phyloP scores from a whole-genome alignment of 2,888 invertebrate species.

The Polylopha cassiicola region DNA sequence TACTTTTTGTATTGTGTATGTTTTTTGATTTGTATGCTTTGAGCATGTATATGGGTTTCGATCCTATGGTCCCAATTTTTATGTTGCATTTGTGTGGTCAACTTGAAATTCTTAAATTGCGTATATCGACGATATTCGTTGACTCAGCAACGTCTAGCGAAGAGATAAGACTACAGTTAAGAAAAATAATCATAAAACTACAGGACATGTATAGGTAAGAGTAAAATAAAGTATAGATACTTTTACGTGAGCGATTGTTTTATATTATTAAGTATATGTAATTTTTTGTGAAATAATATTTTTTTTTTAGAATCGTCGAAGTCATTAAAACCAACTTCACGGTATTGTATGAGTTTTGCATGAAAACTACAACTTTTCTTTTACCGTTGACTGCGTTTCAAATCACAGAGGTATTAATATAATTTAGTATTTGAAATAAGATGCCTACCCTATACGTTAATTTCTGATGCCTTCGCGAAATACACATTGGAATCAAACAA shows the following conservation, averaged over 20 bases:
- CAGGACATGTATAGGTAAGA: conserved; percentile 48
- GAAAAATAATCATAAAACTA: conserved; percentile 41
- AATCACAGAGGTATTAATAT: conserved; percentile 42
- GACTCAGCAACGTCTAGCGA: conserved; percentile 29
- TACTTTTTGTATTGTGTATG: conserved; percentile 30
- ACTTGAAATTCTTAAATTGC: conserved; percentile 43
- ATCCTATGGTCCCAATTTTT: conserved; percentile 58
- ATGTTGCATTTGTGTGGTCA: conserved; percentile 56
- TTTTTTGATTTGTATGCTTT: conserved; percentile 39
- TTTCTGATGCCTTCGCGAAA: too few species aligned
- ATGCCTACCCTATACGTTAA: too few species aligned
- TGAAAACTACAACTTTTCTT: conserved; percentile 54
- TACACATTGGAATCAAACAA: too few species aligned
- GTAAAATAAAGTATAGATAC: too few species aligned
- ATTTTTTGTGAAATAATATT: conserved; percentile 17
- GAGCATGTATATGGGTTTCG: conserved; percentile 49
- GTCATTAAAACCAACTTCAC: conserved; percentile 37
- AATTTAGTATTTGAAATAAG: background rate
- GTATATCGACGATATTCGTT: conserved; percentile 38
- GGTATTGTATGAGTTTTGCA: conserved; percentile 48
- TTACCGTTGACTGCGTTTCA: conserved; percentile 52
- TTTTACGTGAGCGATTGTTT: too few species aligned
- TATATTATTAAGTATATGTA: background rate
- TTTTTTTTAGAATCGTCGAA: conserved; percentile 41
- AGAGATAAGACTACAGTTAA: conserved; percentile 36